Percentiles rank a stretch among this genome's conserved stretches.
Conservation (phyloP, 2,797 vertebrate genomes). For the Enoplosus armatus region DNA sequence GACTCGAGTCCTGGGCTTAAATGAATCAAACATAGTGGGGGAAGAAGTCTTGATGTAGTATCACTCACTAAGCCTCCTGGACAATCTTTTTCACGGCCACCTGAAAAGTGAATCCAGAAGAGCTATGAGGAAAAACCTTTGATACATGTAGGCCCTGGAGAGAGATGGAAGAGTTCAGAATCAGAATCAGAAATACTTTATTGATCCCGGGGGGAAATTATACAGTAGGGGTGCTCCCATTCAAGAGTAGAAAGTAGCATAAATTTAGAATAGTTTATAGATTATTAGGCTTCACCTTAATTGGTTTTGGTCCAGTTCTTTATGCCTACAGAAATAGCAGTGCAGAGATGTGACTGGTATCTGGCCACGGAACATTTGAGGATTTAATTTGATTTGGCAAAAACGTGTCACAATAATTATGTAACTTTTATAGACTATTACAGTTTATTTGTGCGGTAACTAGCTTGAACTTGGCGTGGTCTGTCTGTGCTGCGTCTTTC, state of each 20-base stretch:
- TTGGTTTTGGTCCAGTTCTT: slow-evolving; percentile 4
- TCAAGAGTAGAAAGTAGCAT: no score
- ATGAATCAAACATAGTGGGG: slow-evolving; percentile 50
- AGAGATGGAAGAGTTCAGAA: slow-evolving; percentile 6
- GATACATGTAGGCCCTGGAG: neutral
- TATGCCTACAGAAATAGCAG: neutral
- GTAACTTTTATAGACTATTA: neutral
- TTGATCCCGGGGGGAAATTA: no score
- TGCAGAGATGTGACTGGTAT: neutral
- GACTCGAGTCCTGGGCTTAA: slow-evolving; percentile 26
- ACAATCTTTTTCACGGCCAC: slow-evolving; percentile 20
- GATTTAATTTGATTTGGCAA: neutral
- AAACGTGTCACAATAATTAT: neutral
- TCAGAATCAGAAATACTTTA: no score
- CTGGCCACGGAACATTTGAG: neutral
- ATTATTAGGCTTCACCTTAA: neutral
- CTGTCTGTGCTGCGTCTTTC: slow-evolving; percentile 6
- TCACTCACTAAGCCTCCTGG: slow-evolving; percentile 25
- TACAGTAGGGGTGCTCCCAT: no score
- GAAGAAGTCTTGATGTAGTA: slow-evolving; percentile 43
- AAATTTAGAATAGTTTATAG: neutral
- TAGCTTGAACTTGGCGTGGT: neutral
- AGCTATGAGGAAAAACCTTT: neutral
- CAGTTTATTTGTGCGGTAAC: slow-evolving; percentile 1
- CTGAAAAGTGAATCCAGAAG: slow-evolving; percentile 21